Evolutionary conservation across 2,797 vertebrate genomes (phyloP), one percentile per base, ranked within the genome.

Genomic region (Saxicola maurus): DNA sequence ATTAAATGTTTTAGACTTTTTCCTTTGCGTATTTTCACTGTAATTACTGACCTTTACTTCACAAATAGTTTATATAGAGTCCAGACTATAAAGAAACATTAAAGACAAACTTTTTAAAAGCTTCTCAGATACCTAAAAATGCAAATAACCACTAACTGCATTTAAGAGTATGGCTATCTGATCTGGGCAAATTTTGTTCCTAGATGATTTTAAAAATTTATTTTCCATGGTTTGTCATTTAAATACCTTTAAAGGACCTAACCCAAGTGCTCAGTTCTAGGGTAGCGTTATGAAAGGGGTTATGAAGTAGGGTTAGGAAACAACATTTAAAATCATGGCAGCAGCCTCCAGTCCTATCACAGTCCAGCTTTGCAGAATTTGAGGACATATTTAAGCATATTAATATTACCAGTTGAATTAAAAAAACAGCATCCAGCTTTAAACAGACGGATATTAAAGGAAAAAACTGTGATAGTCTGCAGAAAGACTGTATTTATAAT

Each of bases 11-110:
- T 35, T 89, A 1, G 1, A 82, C 19, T 48, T 87, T 86, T 90
- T 71, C 43, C 21, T 86, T 89, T 84, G 77, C 46, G 69, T 87
- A 74, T 86, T 90, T 93, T 83, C 77, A 74, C 51, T 86, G 57
- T 89, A 89, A 93, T 93, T 94, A 87, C 48, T 76, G 49, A 78
- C 49, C 37, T 77, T 69, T 25, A 83, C 15, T 86, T 91, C 82
- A 75, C 30, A 87, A 73, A 83, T 53, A 57, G 20, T 52, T 91
- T 82, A 61, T 88, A 73, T 3, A 71, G 38, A 78, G 74, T 89
- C 68, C 74, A 82, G 86, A 87, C 85, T 76, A 35, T 30, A 86
- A 91, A 75, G 73, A 66, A 84, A 82, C 77, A 84, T 82, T 76
- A 87, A 81, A 82, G 49, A 37, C 1, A 1, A 57, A 30, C 5